These are phyloP conservation scores for Ictalurus furcatus DNA, from an alignment of 2,113 vertebrate species.

Conservation along the genomic window DNA sequence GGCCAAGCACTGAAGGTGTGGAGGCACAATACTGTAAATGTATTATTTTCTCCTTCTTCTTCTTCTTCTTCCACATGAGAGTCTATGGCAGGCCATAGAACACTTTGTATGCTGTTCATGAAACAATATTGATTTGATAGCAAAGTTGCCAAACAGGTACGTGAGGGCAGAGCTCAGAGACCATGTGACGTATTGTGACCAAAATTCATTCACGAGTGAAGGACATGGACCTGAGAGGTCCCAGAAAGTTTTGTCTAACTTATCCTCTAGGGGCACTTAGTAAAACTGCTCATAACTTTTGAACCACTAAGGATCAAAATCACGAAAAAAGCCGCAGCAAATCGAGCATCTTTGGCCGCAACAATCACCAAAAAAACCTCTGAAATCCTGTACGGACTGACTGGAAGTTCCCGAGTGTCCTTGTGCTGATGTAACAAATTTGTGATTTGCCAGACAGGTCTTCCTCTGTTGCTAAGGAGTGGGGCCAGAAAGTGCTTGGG, in stretches of 20 bases:
- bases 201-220: neutral
- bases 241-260: neutral
- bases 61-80: no score
- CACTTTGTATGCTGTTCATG: no score
- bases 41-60: no score
- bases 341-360: no score
- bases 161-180: neutral
- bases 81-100: no score
- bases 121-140: no score
- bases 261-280: neutral
- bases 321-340: no score
- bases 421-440: neutral
- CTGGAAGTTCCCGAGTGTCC: neutral
- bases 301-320: neutral
- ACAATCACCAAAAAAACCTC: no score
- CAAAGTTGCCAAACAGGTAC: no score
- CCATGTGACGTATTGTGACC: neutral
- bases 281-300: neutral
- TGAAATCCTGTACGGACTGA: no score
- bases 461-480: neutral
- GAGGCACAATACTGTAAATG: no score
- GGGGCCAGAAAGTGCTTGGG: neutral
- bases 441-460: neutral
- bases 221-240: neutral
- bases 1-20: no score